A percentile compares a stretch with the other conserved stretches of the same genome.
Conservation (phyloP, 2,888 invertebrate species). For the Erebia ligea region DNA sequence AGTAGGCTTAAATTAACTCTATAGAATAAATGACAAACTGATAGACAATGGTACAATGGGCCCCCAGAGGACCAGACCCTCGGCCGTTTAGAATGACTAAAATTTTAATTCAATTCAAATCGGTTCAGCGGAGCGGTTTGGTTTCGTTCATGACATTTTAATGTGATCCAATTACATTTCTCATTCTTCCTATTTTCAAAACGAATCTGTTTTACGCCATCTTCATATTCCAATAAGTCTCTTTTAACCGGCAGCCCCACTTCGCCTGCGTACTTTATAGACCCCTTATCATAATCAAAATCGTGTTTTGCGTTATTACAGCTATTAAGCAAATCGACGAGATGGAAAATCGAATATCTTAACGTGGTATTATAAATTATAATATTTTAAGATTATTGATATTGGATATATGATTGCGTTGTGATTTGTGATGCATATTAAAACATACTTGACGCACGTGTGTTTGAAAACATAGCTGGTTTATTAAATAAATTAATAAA, state of each 20-base stretch:
- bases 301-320: constrained; percentile 66
- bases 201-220: constrained; percentile 34
- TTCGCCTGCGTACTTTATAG: constrained; percentile 46
- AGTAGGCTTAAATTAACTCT: neutral
- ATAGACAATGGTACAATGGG: constrained; percentile 13
- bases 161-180: constrained; percentile 35
- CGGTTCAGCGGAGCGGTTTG: constrained; percentile 12
- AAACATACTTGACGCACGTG: too few species aligned
- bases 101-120: constrained; percentile 24
- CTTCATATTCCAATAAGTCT: constrained; percentile 33
- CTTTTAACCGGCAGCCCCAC: constrained; percentile 30
- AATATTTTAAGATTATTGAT: constrained; percentile 36
- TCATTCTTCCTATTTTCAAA: constrained; percentile 35
- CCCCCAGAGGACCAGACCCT: neutral
- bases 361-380: constrained; percentile 41
- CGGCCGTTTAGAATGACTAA: constrained; percentile 6
- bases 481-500: too few species aligned
- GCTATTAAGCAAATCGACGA: constrained; percentile 64
- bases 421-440: too few species aligned
- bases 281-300: constrained; percentile 66
- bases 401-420: neutral
- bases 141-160: constrained; percentile 28
- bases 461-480: neutral
- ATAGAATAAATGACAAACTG: constrained; percentile 1
- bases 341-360: constrained; percentile 62